Conservation (phyloP, 2,888 invertebrate species). For the Axea sp. region DNA sequence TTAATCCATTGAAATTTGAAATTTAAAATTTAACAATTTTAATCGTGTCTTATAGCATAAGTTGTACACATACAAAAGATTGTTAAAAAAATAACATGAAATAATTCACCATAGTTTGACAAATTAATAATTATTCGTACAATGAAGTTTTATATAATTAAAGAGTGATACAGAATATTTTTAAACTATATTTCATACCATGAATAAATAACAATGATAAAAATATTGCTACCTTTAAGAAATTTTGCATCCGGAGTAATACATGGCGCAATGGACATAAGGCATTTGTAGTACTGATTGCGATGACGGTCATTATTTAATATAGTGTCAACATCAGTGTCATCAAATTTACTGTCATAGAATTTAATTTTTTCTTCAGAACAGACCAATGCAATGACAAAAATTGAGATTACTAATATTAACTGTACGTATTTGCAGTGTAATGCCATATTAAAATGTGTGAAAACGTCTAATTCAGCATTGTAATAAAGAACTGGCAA, state of each 20-base stretch:
- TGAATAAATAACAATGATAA: no score
- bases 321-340: slow-evolving; percentile 70
- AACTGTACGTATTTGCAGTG: neutral
- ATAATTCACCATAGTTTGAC: no score
- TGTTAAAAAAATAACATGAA: no score
- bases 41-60: no score
- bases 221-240: slow-evolving; percentile 18
- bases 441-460: slow-evolving; percentile 1
- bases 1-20: no score
- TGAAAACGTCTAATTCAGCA: neutral
- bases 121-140: no score
- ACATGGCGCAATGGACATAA: slow-evolving; percentile 9
- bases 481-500: slow-evolving; percentile 23
- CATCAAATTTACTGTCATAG: slow-evolving; percentile 71
- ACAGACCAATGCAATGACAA: neutral
- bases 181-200: no score
- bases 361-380: slow-evolving; percentile 61
- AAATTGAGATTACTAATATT: neutral
- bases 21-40: no score
- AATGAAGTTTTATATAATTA: no score
- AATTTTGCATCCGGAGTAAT: slow-evolving; percentile 34
- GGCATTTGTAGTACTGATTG: slow-evolving; percentile 24
- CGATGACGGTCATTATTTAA: slow-evolving; percentile 65
- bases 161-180: no score
- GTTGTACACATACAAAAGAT: no score